Conservation (phyloP, 1,140 invertebrate species). For the Drusus annulatus region DNA sequence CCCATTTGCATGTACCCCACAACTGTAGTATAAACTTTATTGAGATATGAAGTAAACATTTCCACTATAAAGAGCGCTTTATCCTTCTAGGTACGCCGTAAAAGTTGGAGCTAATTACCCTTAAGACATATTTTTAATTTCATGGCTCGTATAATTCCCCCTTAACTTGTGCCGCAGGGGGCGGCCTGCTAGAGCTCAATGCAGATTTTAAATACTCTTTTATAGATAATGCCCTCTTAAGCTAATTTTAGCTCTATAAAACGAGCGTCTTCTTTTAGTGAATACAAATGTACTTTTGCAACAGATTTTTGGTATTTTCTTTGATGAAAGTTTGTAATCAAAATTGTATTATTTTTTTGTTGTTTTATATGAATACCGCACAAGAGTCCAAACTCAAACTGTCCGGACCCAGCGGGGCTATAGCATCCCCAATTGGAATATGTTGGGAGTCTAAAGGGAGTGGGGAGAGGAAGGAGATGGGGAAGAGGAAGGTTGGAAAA, state of each 20-base stretch:
- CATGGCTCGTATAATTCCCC: constrained; percentile 70
- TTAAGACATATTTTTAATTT: constrained; percentile 75
- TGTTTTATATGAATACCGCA: too few species aligned
- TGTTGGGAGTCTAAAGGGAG: too few species aligned
- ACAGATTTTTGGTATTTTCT: too few species aligned
- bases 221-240: constrained; percentile 36
- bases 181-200: constrained; percentile 9
- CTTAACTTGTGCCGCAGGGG: constrained; percentile 57
- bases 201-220: constrained; percentile 42
- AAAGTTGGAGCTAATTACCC: constrained; percentile 71
- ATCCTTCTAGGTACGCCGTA: constrained; percentile 35
- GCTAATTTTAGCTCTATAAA: constrained; percentile 38
- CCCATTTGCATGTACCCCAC: constrained; percentile 18
- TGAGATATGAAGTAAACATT: constrained; percentile 47
- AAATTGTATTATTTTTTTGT: too few species aligned
- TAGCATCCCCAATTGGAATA: too few species aligned
- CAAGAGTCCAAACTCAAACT: too few species aligned
- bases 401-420: too few species aligned
- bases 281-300: too few species aligned
- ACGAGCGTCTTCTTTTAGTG: not conserved
- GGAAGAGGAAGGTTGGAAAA: too few species aligned
- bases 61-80: constrained; percentile 46
- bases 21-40: constrained; percentile 47
- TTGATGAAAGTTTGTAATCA: too few species aligned
- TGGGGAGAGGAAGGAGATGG: too few species aligned